Conservation (phyloP, 1,140 invertebrate genomes). For the Akabosia matsudoensis region DNA sequence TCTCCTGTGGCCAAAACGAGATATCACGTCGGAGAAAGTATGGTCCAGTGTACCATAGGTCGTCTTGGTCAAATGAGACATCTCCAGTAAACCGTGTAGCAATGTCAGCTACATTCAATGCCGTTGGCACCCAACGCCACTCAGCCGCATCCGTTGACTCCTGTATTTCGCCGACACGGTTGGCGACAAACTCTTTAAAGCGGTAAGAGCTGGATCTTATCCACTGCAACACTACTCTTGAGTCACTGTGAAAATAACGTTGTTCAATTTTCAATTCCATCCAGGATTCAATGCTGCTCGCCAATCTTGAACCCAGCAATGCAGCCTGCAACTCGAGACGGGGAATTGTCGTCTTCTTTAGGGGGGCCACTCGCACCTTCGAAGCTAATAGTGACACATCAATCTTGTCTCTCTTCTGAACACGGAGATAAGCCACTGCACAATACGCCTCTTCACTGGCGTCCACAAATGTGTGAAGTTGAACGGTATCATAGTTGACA, state of each 20-base stretch:
- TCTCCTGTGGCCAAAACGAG: conserved; percentile 24
- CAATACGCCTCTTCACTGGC: conserved; percentile 47
- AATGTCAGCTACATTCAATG: conserved; percentile 42
- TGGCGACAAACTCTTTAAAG: conserved; percentile 41
- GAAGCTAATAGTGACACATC: conserved; percentile 42
- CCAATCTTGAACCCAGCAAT: conserved; percentile 41
- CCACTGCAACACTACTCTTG: not conserved
- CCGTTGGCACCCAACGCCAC: conserved; percentile 42
- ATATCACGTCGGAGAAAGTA: not conserved
- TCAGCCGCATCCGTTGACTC: conserved; percentile 19
- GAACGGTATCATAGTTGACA: not conserved
- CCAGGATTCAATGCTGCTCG: not conserved
- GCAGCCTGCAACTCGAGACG: conserved; percentile 49
- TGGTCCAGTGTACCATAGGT: conserved; percentile 37
- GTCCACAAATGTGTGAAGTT: conserved; percentile 49
- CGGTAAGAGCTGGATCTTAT: not conserved
- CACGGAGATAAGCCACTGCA: conserved; percentile 47
- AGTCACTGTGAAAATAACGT: conserved; percentile 42
- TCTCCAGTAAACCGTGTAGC: not conserved
- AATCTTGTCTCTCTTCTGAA: not conserved
- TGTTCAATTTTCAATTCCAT: conserved; percentile 1
- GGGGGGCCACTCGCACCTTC: conserved; percentile 48
- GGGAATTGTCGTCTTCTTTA: conserved; percentile 47
- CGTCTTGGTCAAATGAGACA: not conserved
- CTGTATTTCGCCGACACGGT: conserved; percentile 45